phyloP scores from a whole-genome alignment of 2,113 vertebrate species.

The Etheostoma cragini region DNA sequence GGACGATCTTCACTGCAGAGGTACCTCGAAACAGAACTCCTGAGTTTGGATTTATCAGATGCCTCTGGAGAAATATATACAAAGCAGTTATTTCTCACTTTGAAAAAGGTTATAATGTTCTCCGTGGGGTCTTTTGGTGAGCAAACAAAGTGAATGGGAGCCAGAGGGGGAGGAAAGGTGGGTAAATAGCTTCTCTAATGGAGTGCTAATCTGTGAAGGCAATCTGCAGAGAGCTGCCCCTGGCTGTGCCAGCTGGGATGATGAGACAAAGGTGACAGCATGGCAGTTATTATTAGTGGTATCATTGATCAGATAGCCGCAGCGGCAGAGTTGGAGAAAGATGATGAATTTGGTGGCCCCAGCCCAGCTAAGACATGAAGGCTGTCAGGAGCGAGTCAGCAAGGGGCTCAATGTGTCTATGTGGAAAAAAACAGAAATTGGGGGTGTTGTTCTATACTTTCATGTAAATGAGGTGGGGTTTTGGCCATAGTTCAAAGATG shows the following conservation, averaged over 20 bases:
- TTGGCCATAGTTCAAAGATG: constrained; percentile 51
- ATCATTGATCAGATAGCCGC: constrained; percentile 85
- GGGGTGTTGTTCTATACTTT: constrained; percentile 30
- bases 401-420: constrained; percentile 28
- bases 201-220: constrained; percentile 83
- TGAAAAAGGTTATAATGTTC: constrained; percentile 74
- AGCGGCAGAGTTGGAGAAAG: constrained; percentile 68
- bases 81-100: constrained; percentile 67
- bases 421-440: neutral
- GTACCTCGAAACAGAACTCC: constrained; percentile 27
- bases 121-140: constrained; percentile 69
- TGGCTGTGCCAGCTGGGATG: constrained; percentile 74
- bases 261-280: constrained; percentile 81
- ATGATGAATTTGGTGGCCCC: constrained; percentile 80
- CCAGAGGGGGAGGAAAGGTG: constrained; percentile 77
- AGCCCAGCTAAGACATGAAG: constrained; percentile 62
- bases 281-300: constrained; percentile 86
- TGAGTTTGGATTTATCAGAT: constrained; percentile 49
- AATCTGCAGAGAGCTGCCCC: constrained; percentile 83
- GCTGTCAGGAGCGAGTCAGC: constrained; percentile 58
- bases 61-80: constrained; percentile 58
- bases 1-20: constrained; percentile 17
- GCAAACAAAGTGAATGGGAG: constrained; percentile 79
- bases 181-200: constrained; percentile 85
- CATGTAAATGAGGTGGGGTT: constrained; percentile 50